phyloP scores from a whole-genome alignment of 30 jellyfish, hydroid and myxozoan genomes.

The Haliclystus octoradiatus region DNA sequence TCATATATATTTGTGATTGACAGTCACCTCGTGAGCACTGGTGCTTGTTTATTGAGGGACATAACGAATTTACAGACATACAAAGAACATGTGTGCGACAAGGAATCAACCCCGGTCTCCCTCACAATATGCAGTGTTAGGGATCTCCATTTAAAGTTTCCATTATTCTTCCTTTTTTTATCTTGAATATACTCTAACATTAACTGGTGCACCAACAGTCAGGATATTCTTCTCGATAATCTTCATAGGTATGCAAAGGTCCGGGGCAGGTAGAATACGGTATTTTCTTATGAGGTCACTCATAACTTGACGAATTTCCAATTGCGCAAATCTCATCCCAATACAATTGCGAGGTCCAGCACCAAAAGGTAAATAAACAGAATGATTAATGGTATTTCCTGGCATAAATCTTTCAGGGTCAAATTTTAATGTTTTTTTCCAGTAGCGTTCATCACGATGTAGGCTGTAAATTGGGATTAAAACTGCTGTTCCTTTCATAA shows the following conservation, averaged over 20 bases:
- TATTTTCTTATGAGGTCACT: conserved; percentile 19
- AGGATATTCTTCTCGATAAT: neutral
- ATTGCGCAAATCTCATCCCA: conserved; percentile 48
- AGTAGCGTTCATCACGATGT: conserved; percentile 45
- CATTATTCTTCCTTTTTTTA: no score
- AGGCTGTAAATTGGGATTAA: conserved; percentile 24
- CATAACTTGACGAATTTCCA: conserved; percentile 34
- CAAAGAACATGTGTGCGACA: no score
- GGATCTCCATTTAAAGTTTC: no score
- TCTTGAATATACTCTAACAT: no score
- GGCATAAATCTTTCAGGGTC: conserved; percentile 57
- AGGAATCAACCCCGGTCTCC: no score
- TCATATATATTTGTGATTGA: no score
- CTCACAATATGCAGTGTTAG: no score
- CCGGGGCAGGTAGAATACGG: neutral
- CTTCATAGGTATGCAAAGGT: neutral
- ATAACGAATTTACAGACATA: no score
- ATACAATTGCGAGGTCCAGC: conserved; percentile 48
- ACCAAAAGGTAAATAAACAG: conserved; percentile 51
- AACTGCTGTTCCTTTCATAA: conserved; percentile 38
- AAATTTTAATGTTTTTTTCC: conserved; percentile 42
- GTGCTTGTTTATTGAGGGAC: no score
- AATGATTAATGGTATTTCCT: conserved; percentile 27
- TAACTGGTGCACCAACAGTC: no score
- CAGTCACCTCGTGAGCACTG: no score